These are phyloP conservation scores for Cassiopea xamachana DNA, from an alignment of 30 jellyfish, hydroid and myxozoan species.

Conservation along the genomic window DNA sequence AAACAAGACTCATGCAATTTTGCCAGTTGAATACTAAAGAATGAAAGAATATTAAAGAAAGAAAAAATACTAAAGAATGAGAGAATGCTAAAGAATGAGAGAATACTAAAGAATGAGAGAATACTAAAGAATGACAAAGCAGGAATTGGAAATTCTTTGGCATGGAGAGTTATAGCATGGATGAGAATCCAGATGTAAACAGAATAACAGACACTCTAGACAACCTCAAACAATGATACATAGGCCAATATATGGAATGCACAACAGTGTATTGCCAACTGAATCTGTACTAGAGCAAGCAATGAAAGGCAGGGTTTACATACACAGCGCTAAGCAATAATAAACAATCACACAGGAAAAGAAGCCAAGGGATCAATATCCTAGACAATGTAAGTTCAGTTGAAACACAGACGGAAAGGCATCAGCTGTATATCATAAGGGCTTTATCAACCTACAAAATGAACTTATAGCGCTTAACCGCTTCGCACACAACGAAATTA, in stretches of 20 bases:
- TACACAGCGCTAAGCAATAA: neutral
- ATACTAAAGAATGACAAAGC: too few species aligned
- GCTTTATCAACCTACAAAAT: neutral
- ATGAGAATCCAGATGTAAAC: neutral
- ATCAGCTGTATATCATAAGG: neutral
- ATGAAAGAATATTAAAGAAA: too few species aligned
- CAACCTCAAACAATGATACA: neutral
- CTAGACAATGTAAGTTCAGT: neutral
- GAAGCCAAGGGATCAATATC: neutral
- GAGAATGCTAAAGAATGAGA: too few species aligned
- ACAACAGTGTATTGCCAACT: neutral
- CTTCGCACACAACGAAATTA: neutral
- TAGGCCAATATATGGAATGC: neutral
- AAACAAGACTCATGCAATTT: too few species aligned
- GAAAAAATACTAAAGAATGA: too few species aligned
- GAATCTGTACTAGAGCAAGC: neutral
- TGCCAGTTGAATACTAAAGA: too few species aligned
- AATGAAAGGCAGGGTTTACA: neutral
- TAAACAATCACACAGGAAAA: neutral
- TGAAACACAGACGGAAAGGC: neutral
- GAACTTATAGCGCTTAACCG: neutral
- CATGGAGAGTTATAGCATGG: too few species aligned
- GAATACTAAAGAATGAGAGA: too few species aligned
- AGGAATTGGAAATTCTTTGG: too few species aligned
- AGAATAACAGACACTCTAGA: neutral